Percentiles rank a stretch among this genome's conserved stretches.
Conservation (phyloP, 2,113 vertebrate species). For the Tapirus terrestris region DNA sequence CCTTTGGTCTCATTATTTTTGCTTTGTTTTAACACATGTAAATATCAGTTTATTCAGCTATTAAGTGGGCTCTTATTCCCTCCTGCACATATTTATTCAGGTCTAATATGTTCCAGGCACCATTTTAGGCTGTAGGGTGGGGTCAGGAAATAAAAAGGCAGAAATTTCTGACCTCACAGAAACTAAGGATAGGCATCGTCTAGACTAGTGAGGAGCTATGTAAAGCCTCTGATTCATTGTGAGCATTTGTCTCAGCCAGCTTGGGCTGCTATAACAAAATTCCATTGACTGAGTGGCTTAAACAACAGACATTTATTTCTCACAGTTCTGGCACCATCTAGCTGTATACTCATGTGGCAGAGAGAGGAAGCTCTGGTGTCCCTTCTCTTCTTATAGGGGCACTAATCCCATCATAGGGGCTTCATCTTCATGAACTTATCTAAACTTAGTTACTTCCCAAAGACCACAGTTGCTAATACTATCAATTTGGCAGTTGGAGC, state of each 20-base stretch:
- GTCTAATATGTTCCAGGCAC: neutral
- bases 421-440: neutral
- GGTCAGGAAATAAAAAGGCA: neutral
- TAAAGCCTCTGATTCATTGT: neutral
- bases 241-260: neutral
- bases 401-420: neutral
- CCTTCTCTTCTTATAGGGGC: neutral
- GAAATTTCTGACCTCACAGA: neutral
- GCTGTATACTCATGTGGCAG: neutral
- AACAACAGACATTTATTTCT: neutral
- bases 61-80: neutral
- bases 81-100: neutral
- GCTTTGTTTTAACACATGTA: neutral
- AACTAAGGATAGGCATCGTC: neutral
- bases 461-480: neutral
- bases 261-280: neutral
- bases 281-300: neutral
- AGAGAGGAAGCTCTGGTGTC: neutral
- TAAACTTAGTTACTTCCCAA: neutral
- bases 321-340: neutral
- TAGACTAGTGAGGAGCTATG: neutral
- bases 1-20: neutral
- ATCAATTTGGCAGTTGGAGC: accelerated
- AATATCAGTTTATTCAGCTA: neutral
- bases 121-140: neutral